Evolutionary conservation across 2,797 vertebrate genomes (phyloP).

Genomic region (Artibeus lituratus): DNA sequence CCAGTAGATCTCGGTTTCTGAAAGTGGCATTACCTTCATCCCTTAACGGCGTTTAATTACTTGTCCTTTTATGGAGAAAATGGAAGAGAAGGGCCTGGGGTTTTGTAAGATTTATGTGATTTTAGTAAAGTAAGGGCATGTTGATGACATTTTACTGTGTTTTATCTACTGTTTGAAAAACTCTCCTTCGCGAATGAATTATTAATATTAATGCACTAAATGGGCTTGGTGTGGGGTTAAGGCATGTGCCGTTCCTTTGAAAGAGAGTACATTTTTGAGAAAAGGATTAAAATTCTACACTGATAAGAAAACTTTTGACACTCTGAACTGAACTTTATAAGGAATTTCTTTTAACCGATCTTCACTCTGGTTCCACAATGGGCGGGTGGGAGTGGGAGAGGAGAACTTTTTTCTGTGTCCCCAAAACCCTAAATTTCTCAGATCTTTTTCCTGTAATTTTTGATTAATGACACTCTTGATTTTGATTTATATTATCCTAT

Average conservation of each 20-base stretch:
- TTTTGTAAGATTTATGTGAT: background rate
- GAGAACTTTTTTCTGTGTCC: background rate
- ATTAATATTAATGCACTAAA: background rate
- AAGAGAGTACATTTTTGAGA: background rate
- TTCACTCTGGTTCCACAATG: background rate
- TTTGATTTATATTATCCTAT: constrained; percentile 74
- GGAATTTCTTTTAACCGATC: background rate
- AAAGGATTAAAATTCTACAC: background rate
- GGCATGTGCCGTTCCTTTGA: background rate
- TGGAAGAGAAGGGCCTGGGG: background rate
- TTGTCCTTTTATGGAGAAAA: background rate
- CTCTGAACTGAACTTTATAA: background rate
- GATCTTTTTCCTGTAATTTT: constrained; percentile 39
- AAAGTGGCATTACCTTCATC: background rate
- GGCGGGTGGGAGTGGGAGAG: background rate
- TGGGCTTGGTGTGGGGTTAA: background rate
- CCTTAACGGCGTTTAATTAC: background rate
- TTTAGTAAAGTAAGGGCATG: background rate
- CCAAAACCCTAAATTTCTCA: constrained; percentile 26
- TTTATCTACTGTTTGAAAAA: constrained; percentile 21
- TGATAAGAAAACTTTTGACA: constrained; percentile 7
- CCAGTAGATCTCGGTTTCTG: background rate
- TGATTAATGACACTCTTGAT: constrained; percentile 71
- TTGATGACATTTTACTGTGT: background rate
- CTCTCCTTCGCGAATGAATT: background rate